Evolutionary conservation across 2,797 vertebrate species (phyloP).

Genomic region (Anguilla pacifica): DNA sequence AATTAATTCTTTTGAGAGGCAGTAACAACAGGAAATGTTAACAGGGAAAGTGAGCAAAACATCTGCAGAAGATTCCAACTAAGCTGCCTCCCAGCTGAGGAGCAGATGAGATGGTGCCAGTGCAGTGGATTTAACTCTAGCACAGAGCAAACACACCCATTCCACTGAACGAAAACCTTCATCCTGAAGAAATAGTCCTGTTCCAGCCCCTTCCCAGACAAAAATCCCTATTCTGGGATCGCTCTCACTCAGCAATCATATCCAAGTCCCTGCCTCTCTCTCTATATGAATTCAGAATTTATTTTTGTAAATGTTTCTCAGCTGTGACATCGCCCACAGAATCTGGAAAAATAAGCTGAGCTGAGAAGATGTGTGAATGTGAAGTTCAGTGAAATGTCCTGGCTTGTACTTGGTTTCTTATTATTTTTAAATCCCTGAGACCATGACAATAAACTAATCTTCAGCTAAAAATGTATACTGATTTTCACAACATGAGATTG

Average conservation of each 20-base stretch:
- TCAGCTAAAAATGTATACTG: not conserved
- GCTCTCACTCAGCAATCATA: not conserved
- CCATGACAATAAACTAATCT: not conserved
- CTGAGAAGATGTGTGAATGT: conserved; percentile 7
- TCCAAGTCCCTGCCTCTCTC: not conserved
- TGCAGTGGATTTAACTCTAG: not conserved
- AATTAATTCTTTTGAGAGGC: not conserved
- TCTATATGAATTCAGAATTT: not conserved
- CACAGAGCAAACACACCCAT: not conserved
- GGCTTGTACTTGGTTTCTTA: conserved; percentile 25
- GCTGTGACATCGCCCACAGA: conserved; percentile 15
- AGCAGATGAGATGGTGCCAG: not conserved
- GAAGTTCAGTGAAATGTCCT: conserved; percentile 28
- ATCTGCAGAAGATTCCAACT: not conserved
- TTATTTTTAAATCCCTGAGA: not conserved
- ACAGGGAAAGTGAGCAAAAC: not conserved
- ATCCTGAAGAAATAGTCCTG: not conserved
- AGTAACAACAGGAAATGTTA: too few relatives aligned
- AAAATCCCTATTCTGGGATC: not conserved
- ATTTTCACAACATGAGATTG: not conserved
- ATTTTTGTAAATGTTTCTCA: conserved; percentile 6
- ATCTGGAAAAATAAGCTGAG: conserved; percentile 9
- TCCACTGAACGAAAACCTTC: not conserved
- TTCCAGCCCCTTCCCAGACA: not conserved
- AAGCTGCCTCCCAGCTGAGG: not conserved